Evolutionary conservation across 2,113 vertebrate genomes (phyloP).

Genomic region (Tetrao urogallus): DNA sequence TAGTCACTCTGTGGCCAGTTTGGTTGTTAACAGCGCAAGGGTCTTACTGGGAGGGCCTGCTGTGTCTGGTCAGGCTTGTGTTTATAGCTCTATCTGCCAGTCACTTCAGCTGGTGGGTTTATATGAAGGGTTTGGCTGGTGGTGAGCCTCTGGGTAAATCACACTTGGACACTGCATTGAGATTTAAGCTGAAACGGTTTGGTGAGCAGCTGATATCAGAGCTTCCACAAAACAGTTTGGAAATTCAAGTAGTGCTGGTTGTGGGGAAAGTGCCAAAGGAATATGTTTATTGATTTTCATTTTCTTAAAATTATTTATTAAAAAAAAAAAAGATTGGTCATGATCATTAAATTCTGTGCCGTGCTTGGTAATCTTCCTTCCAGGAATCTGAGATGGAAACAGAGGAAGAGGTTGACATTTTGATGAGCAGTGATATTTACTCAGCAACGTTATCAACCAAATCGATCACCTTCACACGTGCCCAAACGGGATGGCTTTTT

Average conservation of each 20-base stretch:
- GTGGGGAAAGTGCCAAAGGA: not conserved
- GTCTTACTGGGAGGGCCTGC: not conserved
- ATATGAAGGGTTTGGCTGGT: not conserved
- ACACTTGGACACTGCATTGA: not conserved
- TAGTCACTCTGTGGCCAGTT: not conserved
- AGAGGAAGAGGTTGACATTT: constrained; percentile 98
- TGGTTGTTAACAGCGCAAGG: not conserved
- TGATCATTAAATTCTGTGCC: not conserved
- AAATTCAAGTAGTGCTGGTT: not conserved
- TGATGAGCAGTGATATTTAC: constrained; percentile 99
- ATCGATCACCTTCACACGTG: constrained; percentile 95
- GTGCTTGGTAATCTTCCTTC: not conserved
- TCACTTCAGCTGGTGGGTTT: not conserved
- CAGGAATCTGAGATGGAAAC: constrained; percentile 99
- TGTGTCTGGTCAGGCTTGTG: not conserved
- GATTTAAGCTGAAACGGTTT: not conserved
- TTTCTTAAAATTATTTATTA: not conserved
- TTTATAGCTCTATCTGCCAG: not conserved
- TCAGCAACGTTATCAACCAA: constrained; percentile 98
- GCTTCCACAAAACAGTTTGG: not conserved
- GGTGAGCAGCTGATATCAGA: not conserved
- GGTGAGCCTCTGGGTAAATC: not conserved
- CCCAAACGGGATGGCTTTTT: constrained; percentile 97
- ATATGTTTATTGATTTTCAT: not conserved
- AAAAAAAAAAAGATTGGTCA: not conserved